Evolutionary conservation across 2,113 vertebrate species (phyloP).

Genomic region (Phrynosoma blainvillii): DNA sequence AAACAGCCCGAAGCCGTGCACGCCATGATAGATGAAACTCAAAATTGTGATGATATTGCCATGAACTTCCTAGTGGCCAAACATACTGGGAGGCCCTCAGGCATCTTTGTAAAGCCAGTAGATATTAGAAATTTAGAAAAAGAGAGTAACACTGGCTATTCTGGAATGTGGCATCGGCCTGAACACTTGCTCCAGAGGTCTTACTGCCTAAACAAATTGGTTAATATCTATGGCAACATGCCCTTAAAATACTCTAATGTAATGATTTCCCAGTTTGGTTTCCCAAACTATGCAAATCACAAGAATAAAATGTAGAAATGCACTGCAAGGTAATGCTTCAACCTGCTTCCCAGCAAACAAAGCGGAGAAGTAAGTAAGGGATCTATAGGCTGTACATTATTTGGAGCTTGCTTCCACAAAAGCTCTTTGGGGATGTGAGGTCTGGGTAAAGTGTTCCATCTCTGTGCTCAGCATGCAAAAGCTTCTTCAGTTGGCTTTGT

Average conservation of each 20-base stretch:
- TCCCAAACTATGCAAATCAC: constrained; percentile 94
- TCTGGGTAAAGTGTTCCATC: constrained; percentile 48
- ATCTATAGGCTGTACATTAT: constrained; percentile 27
- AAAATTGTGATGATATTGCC: constrained; percentile 95
- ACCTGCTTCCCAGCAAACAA: background rate
- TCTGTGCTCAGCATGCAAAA: constrained; percentile 53
- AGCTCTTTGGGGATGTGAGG: constrained; percentile 37
- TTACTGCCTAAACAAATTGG: constrained; percentile 90
- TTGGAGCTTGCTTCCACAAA: constrained; percentile 35
- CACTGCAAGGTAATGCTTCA: constrained; percentile 10
- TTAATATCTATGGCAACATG: constrained; percentile 87
- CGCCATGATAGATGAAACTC: constrained; percentile 87
- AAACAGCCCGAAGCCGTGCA: constrained; percentile 83
- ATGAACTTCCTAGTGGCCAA: constrained; percentile 90
- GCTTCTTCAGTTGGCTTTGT: constrained; percentile 14
- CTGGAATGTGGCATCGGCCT: constrained; percentile 94
- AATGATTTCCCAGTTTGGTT: constrained; percentile 96
- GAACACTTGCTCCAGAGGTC: constrained; percentile 94
- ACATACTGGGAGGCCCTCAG: constrained; percentile 79
- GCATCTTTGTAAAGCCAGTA: constrained; percentile 92
- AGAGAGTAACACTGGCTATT: constrained; percentile 87
- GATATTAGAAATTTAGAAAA: constrained; percentile 91
- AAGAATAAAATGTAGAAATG: constrained; percentile 80
- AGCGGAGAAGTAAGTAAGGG: constrained; percentile 7
- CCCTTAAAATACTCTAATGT: constrained; percentile 92